Evolutionary conservation across 1,140 invertebrate species (phyloP).

Genomic region (Cecropterus lyciades): DNA sequence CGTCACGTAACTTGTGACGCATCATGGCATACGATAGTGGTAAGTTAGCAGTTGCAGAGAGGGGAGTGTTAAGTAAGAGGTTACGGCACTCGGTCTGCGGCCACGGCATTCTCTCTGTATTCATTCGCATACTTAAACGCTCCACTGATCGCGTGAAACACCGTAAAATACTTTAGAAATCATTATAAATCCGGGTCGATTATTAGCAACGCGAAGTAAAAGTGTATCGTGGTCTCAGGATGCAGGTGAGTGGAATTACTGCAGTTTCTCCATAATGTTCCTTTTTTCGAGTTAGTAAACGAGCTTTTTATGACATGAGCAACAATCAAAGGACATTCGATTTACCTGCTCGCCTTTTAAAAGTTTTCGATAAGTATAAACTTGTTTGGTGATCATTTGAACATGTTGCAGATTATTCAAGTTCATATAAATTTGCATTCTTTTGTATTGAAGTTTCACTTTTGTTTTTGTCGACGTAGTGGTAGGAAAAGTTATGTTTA

Average conservation of each 20-base stretch:
- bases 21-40: conserved; percentile 10
- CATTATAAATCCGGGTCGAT: conserved; percentile 59
- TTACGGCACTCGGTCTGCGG: conserved; percentile 58
- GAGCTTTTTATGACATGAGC: conserved; percentile 20
- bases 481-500: too few species aligned
- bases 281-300: too few species aligned
- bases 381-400: neutral
- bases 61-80: conserved; percentile 72
- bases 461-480: too few species aligned
- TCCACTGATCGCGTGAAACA: conserved; percentile 45
- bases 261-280: conserved; percentile 33
- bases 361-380: neutral
- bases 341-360: conserved; percentile 7
- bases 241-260: conserved; percentile 55
- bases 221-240: conserved; percentile 46
- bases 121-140: conserved; percentile 52
- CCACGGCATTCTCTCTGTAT: conserved; percentile 61
- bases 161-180: conserved; percentile 53
- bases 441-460: too few species aligned
- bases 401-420: too few species aligned
- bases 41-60: conserved; percentile 41
- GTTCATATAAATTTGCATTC: too few species aligned
- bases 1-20: conserved; percentile 53
- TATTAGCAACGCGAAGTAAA: conserved; percentile 58
- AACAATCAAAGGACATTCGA: conserved; percentile 38